Conservation (phyloP, 2,888 invertebrate genomes). For the Aspidapion aeneum region DNA sequence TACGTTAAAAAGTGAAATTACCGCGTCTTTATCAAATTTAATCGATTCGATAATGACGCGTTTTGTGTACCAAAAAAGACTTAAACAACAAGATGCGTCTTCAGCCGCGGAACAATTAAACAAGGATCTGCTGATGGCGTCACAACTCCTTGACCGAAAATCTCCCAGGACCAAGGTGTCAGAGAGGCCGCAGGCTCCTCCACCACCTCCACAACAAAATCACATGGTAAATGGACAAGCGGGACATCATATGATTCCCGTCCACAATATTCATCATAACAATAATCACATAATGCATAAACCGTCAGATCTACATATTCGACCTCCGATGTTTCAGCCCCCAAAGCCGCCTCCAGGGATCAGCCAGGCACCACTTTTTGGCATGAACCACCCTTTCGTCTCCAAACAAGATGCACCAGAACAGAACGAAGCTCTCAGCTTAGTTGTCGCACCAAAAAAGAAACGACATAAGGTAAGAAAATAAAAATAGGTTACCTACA, state of each 20-base stretch:
- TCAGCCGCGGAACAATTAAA: constrained; percentile 81
- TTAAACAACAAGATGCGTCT: constrained; percentile 75
- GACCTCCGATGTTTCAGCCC: constrained; percentile 79
- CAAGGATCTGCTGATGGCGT: constrained; percentile 79
- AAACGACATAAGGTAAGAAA: constrained; percentile 85
- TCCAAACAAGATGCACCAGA: constrained; percentile 68
- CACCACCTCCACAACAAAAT: constrained; percentile 45
- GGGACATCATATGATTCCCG: constrained; percentile 52
- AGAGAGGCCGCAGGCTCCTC: constrained; percentile 54
- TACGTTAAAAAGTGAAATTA: constrained; percentile 85
- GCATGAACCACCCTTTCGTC: constrained; percentile 55
- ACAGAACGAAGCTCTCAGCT: constrained; percentile 90
- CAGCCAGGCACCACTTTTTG: constrained; percentile 60
- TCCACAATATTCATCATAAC: constrained; percentile 39
- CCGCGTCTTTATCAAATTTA: constrained; percentile 75
- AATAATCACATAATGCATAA: constrained; percentile 41
- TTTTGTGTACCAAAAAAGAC: constrained; percentile 77
- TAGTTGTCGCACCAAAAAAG: constrained; percentile 94
- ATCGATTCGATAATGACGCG: constrained; percentile 86
- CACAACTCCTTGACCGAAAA: constrained; percentile 78
- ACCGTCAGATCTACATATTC: constrained; percentile 56
- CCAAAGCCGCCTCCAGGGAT: constrained; percentile 72
- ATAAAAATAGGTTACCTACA: too few species aligned
- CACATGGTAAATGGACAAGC: constrained; percentile 51
- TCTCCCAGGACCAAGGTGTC: constrained; percentile 76